Conservation (phyloP, 2,113 vertebrate species). For the human (Homo sapiens) region DNA sequence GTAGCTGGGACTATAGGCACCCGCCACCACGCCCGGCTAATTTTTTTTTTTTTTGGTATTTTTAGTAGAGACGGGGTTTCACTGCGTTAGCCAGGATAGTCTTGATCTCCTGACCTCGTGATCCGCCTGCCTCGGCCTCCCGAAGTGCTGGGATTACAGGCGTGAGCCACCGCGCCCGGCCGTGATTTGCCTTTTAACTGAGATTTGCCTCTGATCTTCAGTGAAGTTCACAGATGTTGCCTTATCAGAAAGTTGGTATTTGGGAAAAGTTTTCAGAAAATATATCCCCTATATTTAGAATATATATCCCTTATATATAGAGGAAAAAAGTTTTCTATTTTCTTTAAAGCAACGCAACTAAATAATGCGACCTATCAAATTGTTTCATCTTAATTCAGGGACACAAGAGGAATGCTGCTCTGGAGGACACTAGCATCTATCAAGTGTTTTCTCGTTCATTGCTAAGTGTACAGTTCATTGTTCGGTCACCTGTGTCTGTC, state of each 20-base stretch:
- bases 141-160: too few species aligned
- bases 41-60: too few species aligned
- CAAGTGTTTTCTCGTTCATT: constrained; percentile 70
- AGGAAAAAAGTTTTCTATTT: constrained; percentile 44
- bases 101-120: too few species aligned
- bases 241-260: constrained; percentile 42
- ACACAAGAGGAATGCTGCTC: constrained; percentile 77
- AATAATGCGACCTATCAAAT: constrained; percentile 67
- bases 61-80: too few species aligned
- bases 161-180: too few species aligned
- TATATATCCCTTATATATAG: background rate
- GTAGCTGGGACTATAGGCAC: too few species aligned
- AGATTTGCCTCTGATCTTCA: constrained; percentile 40
- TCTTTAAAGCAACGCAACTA: constrained; percentile 65
- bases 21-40: too few species aligned
- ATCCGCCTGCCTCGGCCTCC: too few species aligned
- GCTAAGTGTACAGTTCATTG: constrained; percentile 84
- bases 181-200: background rate
- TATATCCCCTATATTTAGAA: background rate
- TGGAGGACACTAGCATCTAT: constrained; percentile 52
- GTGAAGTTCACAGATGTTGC: constrained; percentile 4
- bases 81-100: too few species aligned
- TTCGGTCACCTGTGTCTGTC: constrained; percentile 83
- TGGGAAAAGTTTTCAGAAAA: constrained; percentile 50
- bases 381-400: constrained; percentile 76